Evolutionary conservation across 2,888 invertebrate genomes (phyloP), one percentile per base, ranked within the genome.

Genomic region (Silvanus unidentatus): DNA sequence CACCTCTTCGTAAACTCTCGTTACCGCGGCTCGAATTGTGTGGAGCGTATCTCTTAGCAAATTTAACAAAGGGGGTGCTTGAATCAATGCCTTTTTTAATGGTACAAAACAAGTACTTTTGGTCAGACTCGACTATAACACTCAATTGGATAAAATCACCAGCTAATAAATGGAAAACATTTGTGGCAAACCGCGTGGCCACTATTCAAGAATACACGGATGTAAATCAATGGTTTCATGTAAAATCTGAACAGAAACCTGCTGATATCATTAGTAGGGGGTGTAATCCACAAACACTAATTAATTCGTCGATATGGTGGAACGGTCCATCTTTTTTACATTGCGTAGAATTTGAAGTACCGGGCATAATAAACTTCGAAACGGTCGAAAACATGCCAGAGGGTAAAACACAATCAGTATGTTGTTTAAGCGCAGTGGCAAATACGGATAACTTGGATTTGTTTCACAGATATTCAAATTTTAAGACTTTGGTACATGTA

Each of bases 1-100:
- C 63, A 4, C 58, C 61, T 9, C n/a, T 61, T 9, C 60, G 61
- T 42, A 42, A 30, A 4, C 40, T 50, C 2, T 48, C 57, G 1
- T 34, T 57, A 9, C 59, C 61, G 3, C 42, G 59, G 39, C 42
- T 60, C 4, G 60, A 63, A 47, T 44, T 61, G 12, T 58, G 52
- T 32, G 60, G 45, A 2, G 59, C 58, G 1, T 14, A 55, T n/a
- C 34, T 57, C 35, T 42, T 59, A 4, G 45, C 54, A 0, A 45
- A 49, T 28, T 30, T 58, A 30, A 27, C 53, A 1, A 47, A 59
- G 42, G 35, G 52, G 2, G 48, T 57, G 16, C 1, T 38, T 4
- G 29, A 41, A 2, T 38, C 40, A 13, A 39, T 54, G 9, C 34
- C n/a, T 13, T 1, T 27, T 1, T 14, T 49, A 6, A 29, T 49